Conservation (phyloP, 2,797 vertebrate species). For the Ispidina picta region DNA sequence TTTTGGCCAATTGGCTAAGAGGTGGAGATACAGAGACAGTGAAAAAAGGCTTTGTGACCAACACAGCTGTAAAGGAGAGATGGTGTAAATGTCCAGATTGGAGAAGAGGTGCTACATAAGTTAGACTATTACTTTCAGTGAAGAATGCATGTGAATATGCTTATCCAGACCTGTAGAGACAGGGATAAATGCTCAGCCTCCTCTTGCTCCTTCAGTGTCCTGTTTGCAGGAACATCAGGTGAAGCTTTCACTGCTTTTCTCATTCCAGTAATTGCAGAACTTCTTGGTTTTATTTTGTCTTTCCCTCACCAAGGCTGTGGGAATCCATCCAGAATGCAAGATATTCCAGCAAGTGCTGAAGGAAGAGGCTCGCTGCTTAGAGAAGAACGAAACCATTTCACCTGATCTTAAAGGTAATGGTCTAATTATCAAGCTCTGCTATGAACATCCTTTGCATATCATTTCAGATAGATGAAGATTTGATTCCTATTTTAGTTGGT, state of each 20-base stretch:
- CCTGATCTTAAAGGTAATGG: slow-evolving; percentile 23
- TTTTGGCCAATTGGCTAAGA: neutral
- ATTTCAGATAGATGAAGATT: neutral
- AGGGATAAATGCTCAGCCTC: neutral
- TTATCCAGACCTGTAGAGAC: fast-evolving
- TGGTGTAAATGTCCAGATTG: neutral
- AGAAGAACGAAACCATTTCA: slow-evolving; percentile 38
- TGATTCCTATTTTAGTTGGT: neutral
- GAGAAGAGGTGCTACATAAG: neutral
- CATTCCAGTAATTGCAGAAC: neutral
- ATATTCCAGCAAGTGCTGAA: slow-evolving; percentile 70
- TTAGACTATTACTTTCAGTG: neutral
- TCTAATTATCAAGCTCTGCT: neutral
- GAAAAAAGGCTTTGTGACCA: neutral
- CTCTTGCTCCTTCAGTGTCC: neutral
- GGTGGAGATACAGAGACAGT: neutral
- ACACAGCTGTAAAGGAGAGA: fast-evolving
- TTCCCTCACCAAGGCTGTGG: slow-evolving; percentile 3
- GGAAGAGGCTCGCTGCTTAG: slow-evolving; percentile 57
- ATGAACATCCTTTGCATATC: neutral
- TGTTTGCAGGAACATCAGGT: neutral
- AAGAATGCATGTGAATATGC: fast-evolving
- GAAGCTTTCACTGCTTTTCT: neutral
- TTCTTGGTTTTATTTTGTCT: neutral
- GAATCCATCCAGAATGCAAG: slow-evolving; percentile 72